Conservation (phyloP, 2,113 vertebrate genomes). For the Salvelinus sp. region DNA sequence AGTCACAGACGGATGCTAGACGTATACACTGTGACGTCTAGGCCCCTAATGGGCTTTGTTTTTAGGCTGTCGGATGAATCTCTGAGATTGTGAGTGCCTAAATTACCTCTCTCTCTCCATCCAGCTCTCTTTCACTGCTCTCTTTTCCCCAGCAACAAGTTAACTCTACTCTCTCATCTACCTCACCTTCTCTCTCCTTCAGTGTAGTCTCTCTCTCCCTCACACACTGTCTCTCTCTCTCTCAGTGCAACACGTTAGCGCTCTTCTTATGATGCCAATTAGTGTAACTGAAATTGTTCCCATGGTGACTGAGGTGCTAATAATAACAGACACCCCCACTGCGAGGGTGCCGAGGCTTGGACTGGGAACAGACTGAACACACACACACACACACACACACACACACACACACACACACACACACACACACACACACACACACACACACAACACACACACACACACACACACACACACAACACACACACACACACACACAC, state of each 20-base stretch:
- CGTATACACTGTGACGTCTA: not conserved
- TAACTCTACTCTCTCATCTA: constrained; percentile 6
- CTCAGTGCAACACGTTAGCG: constrained; percentile 58
- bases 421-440: not conserved
- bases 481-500: not conserved
- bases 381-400: not conserved
- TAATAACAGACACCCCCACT: constrained; percentile 75
- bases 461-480: constrained; percentile 5
- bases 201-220: constrained; percentile 22
- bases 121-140: not conserved
- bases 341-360: constrained; percentile 60
- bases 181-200: constrained; percentile 25
- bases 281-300: constrained; percentile 74
- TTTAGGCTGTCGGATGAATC: not conserved
- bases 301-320: constrained; percentile 75
- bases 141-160: constrained; percentile 6
- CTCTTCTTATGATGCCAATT: constrained; percentile 73
- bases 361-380: constrained; percentile 37
- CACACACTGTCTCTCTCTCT: constrained; percentile 37
- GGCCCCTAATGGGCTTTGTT: not conserved
- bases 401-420: constrained; percentile 5
- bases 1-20: not conserved
- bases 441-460: constrained; percentile 13
- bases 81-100: not conserved
- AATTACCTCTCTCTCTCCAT: not conserved